A percentile compares a stretch with the other conserved stretches of the same genome.
Evolutionary conservation across 2,797 vertebrate species (phyloP).

Genomic region (Hippopotamyrus pictus): DNA sequence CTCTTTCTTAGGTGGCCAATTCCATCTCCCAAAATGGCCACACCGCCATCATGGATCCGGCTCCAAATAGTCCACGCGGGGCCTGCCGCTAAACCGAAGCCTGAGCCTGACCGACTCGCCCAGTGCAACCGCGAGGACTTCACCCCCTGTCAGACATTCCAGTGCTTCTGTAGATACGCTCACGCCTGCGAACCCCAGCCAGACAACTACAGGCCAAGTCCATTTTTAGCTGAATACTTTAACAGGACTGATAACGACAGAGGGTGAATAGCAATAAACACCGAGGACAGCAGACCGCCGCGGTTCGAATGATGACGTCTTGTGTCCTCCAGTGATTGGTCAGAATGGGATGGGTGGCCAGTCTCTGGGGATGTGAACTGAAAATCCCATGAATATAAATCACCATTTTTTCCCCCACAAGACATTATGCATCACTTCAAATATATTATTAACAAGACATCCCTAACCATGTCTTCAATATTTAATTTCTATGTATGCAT

Average conservation of each 20-base stretch:
- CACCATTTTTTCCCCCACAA: neutral
- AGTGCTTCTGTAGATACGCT: neutral
- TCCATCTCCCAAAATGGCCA: neutral
- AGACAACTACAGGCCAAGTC: neutral
- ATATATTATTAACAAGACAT: neutral
- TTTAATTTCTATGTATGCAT: neutral
- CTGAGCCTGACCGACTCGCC: neutral
- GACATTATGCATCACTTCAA: neutral
- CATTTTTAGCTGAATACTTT: constrained; percentile 5
- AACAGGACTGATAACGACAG: neutral
- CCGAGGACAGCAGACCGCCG: neutral
- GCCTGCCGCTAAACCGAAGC: neutral
- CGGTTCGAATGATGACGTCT: neutral
- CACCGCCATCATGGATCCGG: neutral
- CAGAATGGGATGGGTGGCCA: neutral
- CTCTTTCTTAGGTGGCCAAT: neutral
- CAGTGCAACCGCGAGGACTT: neutral
- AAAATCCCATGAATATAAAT: constrained; percentile 9
- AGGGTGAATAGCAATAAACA: neutral
- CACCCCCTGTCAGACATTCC: neutral
- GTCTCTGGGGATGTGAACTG: neutral
- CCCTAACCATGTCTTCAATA: constrained; percentile 1
- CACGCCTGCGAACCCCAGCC: neutral
- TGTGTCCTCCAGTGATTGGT: neutral
- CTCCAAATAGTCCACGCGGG: neutral